Conservation (phyloP, 2,113 vertebrate genomes). For the Toxotes chatareus region DNA sequence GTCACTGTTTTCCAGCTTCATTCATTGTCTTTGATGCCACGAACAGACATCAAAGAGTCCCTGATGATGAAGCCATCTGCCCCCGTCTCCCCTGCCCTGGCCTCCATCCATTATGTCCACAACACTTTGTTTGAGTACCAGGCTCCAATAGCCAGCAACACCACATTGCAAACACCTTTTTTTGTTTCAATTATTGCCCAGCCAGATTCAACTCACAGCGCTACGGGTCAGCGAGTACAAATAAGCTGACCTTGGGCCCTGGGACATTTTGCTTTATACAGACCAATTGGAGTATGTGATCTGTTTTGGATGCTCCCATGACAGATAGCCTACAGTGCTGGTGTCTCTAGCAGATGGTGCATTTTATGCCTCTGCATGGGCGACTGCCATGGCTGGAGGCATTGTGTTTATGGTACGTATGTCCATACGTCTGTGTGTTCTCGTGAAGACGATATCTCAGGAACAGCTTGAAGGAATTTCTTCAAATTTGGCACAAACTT, state of each 20-base stretch:
- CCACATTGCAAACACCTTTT: constrained; percentile 74
- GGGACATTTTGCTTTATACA: constrained; percentile 54
- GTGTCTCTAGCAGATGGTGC: constrained; percentile 71
- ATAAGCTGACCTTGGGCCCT: constrained; percentile 64
- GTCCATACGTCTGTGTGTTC: too few relatives aligned
- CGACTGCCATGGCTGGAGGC: too few relatives aligned
- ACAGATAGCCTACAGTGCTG: constrained; percentile 52
- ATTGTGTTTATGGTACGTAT: too few relatives aligned
- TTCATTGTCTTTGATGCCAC: constrained; percentile 68
- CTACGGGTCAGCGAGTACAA: constrained; percentile 70
- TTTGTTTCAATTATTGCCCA: constrained; percentile 72
- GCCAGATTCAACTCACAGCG: constrained; percentile 60
- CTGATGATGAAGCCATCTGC: constrained; percentile 77
- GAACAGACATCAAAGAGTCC: constrained; percentile 72
- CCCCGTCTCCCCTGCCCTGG: constrained; percentile 64
- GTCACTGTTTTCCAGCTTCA: constrained; percentile 47
- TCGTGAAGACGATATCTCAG: too few relatives aligned
- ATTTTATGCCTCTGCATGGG: constrained; percentile 13
- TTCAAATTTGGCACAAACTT: too few relatives aligned
- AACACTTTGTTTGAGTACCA: constrained; percentile 78
- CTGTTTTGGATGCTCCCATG: constrained; percentile 66
- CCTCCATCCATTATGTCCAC: constrained; percentile 78
- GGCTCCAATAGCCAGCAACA: constrained; percentile 65
- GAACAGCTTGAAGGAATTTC: too few relatives aligned
- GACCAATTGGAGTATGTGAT: constrained; percentile 62